Conservation (phyloP, 2,113 vertebrate genomes). For the Microcebus jonahi region DNA sequence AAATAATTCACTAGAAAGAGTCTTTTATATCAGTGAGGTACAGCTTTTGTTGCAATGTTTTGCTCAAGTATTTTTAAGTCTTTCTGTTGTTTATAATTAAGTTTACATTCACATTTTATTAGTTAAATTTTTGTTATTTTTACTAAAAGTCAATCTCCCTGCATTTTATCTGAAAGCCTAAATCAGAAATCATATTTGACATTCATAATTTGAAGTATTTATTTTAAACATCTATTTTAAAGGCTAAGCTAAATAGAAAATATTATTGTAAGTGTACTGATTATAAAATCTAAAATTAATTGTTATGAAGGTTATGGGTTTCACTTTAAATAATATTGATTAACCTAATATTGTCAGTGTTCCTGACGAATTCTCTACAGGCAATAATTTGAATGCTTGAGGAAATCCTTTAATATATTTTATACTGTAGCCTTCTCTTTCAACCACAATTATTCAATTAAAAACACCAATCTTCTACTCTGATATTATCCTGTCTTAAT, state of each 20-base stretch:
- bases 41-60: background rate
- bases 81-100: background rate
- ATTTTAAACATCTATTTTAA: background rate
- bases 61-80: background rate
- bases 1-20: background rate
- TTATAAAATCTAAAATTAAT: background rate
- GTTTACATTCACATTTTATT: background rate
- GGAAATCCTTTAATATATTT: background rate
- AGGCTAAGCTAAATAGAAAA: background rate
- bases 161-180: background rate
- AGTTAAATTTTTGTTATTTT: background rate
- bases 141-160: background rate
- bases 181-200: background rate
- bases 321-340: background rate
- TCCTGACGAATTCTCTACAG: background rate
- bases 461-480: background rate
- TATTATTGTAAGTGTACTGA: background rate
- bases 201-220: background rate
- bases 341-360: background rate
- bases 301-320: background rate
- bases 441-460: background rate
- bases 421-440: background rate
- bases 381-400: background rate
- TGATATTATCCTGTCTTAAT: background rate
- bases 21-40: background rate